Base-by-base conservation (phyloP, 2,797 vertebrate genomes). In the Esox masquinongy region DNA sequence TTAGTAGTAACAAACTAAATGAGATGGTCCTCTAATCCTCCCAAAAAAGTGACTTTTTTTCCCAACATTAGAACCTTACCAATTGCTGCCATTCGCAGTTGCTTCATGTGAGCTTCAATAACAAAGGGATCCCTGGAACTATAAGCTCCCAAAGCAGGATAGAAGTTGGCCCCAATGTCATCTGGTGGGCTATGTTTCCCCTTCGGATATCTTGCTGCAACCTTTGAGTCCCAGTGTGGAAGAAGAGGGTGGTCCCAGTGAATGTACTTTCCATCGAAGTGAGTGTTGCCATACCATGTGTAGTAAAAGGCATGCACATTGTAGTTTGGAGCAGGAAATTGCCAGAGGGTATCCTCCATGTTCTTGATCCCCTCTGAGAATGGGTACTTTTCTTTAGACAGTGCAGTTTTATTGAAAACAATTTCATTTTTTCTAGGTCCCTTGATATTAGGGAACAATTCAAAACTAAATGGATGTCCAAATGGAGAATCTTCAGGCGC, bases 291-390 rank as follows among this genome's bases (percentile, higher is more conserved):
- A 84, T 93, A 99, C 98, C 98, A 99, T 0, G 82, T 89, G 53
- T 99, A 99, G 88, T 99, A 99, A 88, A 99, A 99, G 29, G 92
- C 89, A 78, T 99, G 98, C 17, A 99, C 83, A 50, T 96, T 94
- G 83, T 99, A 98, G 91, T 98, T 99, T 43, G 95, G 95, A 82
- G 94, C 88, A 83, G 95, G 93, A 29, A 94, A 89, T 22, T 90
- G 94, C 82, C 92, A 93, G 74, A 92, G 70, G 5, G 87, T 78
- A 11, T 76, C 85, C 74, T 92, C 85, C 77, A 94, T 75, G 53
- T 84, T 75, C 72, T 84, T 70, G n/a, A 90, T 79, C 70, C 69
- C 74, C 2, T 86, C 73, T 0, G 85, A 79, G 64, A 79, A 77
- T 22, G 59, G 47, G 3, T 84, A 59, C 15, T 50, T 80, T 72